These are phyloP conservation scores for Dicyrtoma fusca DNA, from an alignment of 2,888 invertebrate genomes.

Conservation along the genomic window DNA sequence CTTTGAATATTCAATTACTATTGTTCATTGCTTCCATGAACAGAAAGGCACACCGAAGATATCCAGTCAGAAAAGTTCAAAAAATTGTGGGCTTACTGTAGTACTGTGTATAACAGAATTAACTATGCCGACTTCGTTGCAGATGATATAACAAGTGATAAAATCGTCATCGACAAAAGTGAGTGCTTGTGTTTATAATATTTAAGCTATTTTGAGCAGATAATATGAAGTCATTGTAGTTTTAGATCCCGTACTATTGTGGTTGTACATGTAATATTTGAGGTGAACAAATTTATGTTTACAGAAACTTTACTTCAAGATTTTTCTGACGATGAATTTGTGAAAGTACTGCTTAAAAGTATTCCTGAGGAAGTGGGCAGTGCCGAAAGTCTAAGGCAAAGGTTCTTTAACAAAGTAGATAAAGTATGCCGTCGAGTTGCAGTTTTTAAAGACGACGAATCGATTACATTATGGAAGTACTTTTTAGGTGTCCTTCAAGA, in stretches of 20 bases:
- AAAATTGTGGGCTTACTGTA: constrained; percentile 48
- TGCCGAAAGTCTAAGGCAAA: constrained; percentile 42
- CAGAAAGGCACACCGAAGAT: constrained; percentile 43
- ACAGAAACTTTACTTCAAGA: constrained; percentile 39
- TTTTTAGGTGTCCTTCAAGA: constrained; percentile 43
- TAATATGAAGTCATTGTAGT: background rate
- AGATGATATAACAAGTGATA: constrained; percentile 11
- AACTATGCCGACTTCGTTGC: constrained; percentile 39
- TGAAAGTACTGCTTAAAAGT: constrained; percentile 41
- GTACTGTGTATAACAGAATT: constrained; percentile 41
- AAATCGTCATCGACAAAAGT: constrained; percentile 39
- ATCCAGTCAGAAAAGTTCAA: constrained; percentile 43
- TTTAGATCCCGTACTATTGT: background rate
- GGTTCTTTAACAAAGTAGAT: constrained; percentile 50
- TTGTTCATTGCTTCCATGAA: background rate
- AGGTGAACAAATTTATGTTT: constrained; percentile 3
- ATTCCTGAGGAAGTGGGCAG: constrained; percentile 47
- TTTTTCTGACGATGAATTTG: constrained; percentile 47
- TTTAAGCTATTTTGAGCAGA: background rate
- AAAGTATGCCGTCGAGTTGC: constrained; percentile 45
- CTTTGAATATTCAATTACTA: constrained; percentile 22
- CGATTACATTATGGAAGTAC: constrained; percentile 49
- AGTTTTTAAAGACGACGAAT: constrained; percentile 47
- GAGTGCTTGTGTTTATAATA: constrained; percentile 4
- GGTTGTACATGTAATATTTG: background rate